Base-by-base conservation (phyloP, 2,113 vertebrate species). In the Struthio camelus region DNA sequence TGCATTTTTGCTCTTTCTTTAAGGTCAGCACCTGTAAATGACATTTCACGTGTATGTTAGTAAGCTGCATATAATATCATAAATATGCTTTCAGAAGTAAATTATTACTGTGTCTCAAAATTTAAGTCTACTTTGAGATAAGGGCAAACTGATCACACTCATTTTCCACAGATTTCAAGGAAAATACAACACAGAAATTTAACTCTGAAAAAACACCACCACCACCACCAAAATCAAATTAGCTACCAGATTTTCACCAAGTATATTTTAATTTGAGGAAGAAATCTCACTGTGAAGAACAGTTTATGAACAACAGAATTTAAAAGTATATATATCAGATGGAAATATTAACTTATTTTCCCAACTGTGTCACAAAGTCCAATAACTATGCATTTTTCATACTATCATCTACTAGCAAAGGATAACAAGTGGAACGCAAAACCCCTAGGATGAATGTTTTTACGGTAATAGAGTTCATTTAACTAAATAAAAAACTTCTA, bases 1-100 rank as follows among this genome's bases (percentile, higher is more conserved):
- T 99, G 98, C 99, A 99, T 99, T 98, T 99, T 99, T 65, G 98
- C 99, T 96, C 99, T 98, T 97, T 99, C 99, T 96, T 99, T 99
- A 96, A 99, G 98, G 94, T 99, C 99, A 88, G 99, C 99, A 97
- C 99, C 99, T 99, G 96, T 70, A 98, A 98, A 65, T 76, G 53
- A 97, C 44, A 97, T 95, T 97, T 96, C 81, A 94, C 66, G 93
- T 42, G 81, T 11, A 94, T 32, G 78, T 96, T 82, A 94, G 81
- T 59, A 94, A 97, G 59, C 18, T 28, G 20, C n/a, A 72, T 20
- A 59, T 4, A 44, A 24, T 11, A 80, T 17, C 70, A 83, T 13
- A 91, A 71, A 88, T 8, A 85, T 0, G 7, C 69, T 95, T 66
- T 61, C 25, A 89, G 78, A 95, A 66, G 19, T n/a, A 92, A 88